A percentile compares a stretch with the other conserved stretches of the same genome.
phyloP scores from a whole-genome alignment of 2,888 invertebrate genomes.

The Trimorus sp. region DNA sequence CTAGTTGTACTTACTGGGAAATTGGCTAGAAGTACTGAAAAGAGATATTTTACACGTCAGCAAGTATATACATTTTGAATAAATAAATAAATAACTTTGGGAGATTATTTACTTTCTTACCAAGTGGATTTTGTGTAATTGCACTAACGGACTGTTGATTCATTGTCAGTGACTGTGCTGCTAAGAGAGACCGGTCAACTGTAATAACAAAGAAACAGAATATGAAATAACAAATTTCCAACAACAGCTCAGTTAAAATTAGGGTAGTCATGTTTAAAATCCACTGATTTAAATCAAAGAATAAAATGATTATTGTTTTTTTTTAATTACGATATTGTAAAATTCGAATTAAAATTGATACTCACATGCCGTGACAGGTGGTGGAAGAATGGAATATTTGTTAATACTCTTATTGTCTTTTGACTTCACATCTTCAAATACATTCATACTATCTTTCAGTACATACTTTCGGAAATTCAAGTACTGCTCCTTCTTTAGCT shows the following conservation, averaged over 20 bases:
- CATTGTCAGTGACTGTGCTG: conserved; percentile 30
- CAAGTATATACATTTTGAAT: background rate
- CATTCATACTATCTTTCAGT: conserved; percentile 89
- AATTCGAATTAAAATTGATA: conserved; percentile 2
- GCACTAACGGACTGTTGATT: conserved; percentile 69
- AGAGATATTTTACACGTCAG: background rate
- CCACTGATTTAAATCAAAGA: no score
- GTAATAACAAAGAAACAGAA: background rate
- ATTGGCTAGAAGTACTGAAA: conserved; percentile 77
- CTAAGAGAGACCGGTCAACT: conserved; percentile 46
- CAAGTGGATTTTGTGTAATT: conserved; percentile 78
- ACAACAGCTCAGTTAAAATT: no score
- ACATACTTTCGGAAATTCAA: conserved; percentile 90
- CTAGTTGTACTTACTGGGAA: conserved; percentile 73
- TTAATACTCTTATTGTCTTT: conserved; percentile 74
- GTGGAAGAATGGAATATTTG: conserved; percentile 84
- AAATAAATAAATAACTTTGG: background rate
- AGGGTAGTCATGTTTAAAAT: no score
- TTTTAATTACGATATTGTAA: no score
- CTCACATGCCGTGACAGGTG: conserved; percentile 83
- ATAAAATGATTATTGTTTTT: background rate
- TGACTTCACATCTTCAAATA: conserved; percentile 84
- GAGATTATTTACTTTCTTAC: conserved; percentile 69
- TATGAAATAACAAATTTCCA: background rate
- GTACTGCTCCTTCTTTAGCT: conserved; percentile 92